These are phyloP conservation scores for Ailurus styani DNA, from an alignment of 2,113 vertebrate species.

Conservation along the genomic window DNA sequence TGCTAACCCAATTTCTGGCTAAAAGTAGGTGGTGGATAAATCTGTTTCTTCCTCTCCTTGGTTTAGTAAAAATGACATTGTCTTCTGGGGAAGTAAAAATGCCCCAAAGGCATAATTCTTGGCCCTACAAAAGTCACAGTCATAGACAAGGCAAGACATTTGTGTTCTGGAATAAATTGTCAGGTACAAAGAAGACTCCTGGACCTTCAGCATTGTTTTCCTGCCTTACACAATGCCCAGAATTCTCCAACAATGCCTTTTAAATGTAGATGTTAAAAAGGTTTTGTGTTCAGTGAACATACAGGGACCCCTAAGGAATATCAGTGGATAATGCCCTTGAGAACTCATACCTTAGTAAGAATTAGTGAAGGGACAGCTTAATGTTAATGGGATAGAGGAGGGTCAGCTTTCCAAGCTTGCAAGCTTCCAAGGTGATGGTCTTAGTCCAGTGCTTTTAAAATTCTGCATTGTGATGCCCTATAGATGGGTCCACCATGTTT, in stretches of 20 bases:
- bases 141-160: neutral
- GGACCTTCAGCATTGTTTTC: neutral
- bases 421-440: neutral
- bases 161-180: neutral
- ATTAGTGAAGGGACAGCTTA: neutral
- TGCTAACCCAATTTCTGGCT: neutral
- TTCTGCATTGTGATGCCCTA: neutral
- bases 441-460: neutral
- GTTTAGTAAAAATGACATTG: slow-evolving; percentile 6
- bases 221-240: neutral
- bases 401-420: neutral
- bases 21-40: neutral
- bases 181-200: neutral
- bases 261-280: neutral
- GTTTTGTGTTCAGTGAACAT: neutral
- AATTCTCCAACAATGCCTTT: neutral
- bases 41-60: neutral
- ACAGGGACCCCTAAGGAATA: neutral
- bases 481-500: neutral
- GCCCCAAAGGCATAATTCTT: neutral
- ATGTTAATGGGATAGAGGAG: rapidly evolving
- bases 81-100: slow-evolving; percentile 16
- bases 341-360: neutral
- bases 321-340: neutral
- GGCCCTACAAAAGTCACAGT: neutral